A percentile compares a stretch with the other conserved stretches of the same genome.
Conservation (phyloP, 2,113 vertebrate genomes). For the Syngnathoides biaculeatus region DNA sequence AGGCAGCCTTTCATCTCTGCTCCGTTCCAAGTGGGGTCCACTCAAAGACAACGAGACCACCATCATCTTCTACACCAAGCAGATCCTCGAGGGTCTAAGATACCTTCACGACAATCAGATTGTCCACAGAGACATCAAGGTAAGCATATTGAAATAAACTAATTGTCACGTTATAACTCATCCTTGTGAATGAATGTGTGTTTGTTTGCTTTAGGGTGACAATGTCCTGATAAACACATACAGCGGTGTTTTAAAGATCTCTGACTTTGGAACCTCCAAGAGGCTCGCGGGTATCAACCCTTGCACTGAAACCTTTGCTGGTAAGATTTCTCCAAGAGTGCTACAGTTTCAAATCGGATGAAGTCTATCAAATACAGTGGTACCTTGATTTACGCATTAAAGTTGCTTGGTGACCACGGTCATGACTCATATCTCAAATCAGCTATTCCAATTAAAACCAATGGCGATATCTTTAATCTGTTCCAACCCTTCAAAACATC, state of each 20-base stretch:
- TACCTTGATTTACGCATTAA: background rate
- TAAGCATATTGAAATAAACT: conserved; percentile 22
- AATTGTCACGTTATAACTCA: background rate
- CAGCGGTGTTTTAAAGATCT: conserved; percentile 90
- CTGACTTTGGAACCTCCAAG: conserved; percentile 92
- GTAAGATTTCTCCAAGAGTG: conserved; percentile 44
- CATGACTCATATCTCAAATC: too few relatives aligned
- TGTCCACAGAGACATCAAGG: conserved; percentile 91
- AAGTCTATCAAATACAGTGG: background rate
- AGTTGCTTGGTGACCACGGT: too few relatives aligned
- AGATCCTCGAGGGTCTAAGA: conserved; percentile 85
- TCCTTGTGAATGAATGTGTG: background rate
- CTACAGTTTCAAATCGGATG: background rate
- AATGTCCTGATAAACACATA: conserved; percentile 93
- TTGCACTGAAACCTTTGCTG: conserved; percentile 87
- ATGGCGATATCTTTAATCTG: too few relatives aligned
- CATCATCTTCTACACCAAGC: conserved; percentile 88
- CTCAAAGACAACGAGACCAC: conserved; percentile 90
- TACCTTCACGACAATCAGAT: conserved; percentile 92
- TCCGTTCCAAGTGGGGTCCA: conserved; percentile 89
- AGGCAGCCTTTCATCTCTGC: conserved; percentile 88
- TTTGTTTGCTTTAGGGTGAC: conserved; percentile 77
- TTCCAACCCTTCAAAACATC: too few relatives aligned
- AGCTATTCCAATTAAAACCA: too few relatives aligned
- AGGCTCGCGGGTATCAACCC: conserved; percentile 89